Percentiles rank a stretch among this genome's conserved stretches.
phyloP scores from a whole-genome alignment of 2,113 vertebrate species.

The Centrocercus urophasianus region DNA sequence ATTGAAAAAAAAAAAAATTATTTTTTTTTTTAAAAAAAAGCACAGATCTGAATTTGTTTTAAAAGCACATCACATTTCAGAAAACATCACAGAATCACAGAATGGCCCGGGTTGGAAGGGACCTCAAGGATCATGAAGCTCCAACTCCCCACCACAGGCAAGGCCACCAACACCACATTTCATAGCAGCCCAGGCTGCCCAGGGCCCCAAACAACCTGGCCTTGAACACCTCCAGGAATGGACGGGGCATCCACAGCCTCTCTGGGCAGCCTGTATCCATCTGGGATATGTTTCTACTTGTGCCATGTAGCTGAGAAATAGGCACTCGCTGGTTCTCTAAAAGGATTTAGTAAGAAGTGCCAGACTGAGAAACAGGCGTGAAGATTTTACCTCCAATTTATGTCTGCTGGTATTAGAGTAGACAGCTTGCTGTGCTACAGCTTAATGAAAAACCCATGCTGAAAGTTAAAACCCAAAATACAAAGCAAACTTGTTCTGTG shows the following conservation, averaged over 20 bases:
- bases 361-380: not conserved
- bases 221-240: too few species aligned
- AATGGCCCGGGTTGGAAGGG: too few species aligned
- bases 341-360: not conserved
- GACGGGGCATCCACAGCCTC: too few species aligned
- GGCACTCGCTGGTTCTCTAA: accelerated
- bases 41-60: not conserved
- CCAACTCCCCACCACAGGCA: too few species aligned
- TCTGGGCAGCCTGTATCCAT: too few species aligned
- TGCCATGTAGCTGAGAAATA: not conserved
- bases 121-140: too few species aligned
- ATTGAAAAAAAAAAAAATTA: not conserved
- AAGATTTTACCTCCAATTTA: not conserved
- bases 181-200: too few species aligned
- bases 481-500: not conserved
- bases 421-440: not conserved
- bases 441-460: not conserved
- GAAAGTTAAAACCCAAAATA: not conserved
- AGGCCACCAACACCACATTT: too few species aligned
- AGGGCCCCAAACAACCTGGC: too few species aligned
- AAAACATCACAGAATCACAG: not conserved
- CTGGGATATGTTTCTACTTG: not conserved
- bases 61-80: not conserved
- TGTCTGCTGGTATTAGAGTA: not conserved
- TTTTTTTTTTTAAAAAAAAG: too few species aligned